Evolutionary conservation across 2,888 invertebrate genomes (phyloP), one percentile per base, ranked within the genome.

Genomic region (Terebella lapidaria): DNA sequence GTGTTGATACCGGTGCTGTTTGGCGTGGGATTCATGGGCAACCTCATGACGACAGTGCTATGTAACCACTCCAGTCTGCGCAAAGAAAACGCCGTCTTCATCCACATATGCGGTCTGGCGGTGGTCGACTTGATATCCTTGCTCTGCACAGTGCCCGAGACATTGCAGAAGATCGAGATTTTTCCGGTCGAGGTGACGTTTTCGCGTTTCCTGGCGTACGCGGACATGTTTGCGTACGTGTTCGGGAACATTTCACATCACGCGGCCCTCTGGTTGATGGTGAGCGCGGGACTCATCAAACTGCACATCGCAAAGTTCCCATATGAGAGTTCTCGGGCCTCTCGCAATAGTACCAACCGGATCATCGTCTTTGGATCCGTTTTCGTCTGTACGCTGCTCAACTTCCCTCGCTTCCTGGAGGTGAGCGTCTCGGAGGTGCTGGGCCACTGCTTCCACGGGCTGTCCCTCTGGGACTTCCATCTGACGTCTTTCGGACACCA

Each of bases 361-460:
- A 59, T 65, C 20, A 49, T 59, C 18, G 61, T 64, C 51, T 60
- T 62, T 46, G 26, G 52, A 24, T 22, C 51, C 25, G 35, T 62
- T 24, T n/a, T 62, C 26, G 42, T 56, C 56, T 30, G 47, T 45
- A 10, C 29, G 18, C 35, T 63, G 24, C 56, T 66, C 35, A 51
- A 66, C 56, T 60, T 62, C 56, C 58, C 64, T 20, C 49, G 65
- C 26, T 65, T 66, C 54, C 29, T 66, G n/a, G 65, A 66, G 42
- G 27, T 56, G 29, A 27, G 42, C 24, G 59, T 59, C 51, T n/a
- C 25, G 22, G 56, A 56, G 28, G 59, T 61, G 47, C 42, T 54
- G 20, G 53, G 52, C 18, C 64, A 64, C 49, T 62, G 62, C 56
- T 45, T 62, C 52, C 29, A 47, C 24, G 51, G 47, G 20, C 20